These are phyloP conservation scores for Orycteropus afer DNA, from an alignment of 2,113 vertebrate species.

Conservation along the genomic window DNA sequence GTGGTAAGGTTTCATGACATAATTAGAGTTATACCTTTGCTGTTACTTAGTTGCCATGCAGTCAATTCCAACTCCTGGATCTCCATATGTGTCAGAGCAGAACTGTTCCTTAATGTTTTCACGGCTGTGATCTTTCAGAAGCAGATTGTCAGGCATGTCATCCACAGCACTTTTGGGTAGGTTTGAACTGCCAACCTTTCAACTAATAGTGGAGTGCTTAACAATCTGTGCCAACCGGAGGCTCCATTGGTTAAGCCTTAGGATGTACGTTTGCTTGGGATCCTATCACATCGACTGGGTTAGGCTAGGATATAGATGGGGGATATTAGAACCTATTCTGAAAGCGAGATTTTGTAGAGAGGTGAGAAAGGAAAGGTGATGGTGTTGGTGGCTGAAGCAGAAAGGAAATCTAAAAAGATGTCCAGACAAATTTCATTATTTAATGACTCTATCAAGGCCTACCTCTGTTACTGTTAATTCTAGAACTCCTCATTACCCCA, in stretches of 20 bases:
- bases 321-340: not conserved
- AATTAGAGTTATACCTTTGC: not conserved
- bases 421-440: not conserved
- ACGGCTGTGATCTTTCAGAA: no score
- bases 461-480: not conserved
- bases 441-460: not conserved
- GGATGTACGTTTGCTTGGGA: not conserved
- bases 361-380: not conserved
- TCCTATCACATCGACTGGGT: not conserved
- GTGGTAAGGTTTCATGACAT: not conserved
- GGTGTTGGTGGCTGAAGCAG: not conserved
- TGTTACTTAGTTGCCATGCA: not conserved
- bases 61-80: not conserved
- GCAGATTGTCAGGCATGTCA: no score
- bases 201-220: not conserved
- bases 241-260: not conserved
- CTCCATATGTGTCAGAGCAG: not conserved
- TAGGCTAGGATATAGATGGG: not conserved
- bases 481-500: not conserved
- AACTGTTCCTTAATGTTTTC: no score
- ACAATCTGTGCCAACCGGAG: not conserved
- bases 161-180: no score
- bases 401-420: slow-evolving; percentile 23
- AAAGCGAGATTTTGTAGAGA: not conserved
- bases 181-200: no score